Evolutionary conservation across 2,113 vertebrate species (phyloP).

Genomic region (Rhagologus leucostigma): DNA sequence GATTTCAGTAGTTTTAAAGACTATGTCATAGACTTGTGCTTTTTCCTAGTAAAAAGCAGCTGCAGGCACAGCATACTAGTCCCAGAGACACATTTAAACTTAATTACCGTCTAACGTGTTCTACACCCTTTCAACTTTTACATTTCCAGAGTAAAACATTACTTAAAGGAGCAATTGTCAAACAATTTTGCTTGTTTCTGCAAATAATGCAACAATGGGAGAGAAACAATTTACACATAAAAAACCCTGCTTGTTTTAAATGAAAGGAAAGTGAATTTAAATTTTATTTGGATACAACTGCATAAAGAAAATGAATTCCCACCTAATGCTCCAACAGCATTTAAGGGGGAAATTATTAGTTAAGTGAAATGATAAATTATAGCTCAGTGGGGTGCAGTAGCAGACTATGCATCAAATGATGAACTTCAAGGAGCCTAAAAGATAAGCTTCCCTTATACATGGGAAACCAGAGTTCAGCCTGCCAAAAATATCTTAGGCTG

Average conservation of each 20-base stretch:
- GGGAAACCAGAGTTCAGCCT: not conserved
- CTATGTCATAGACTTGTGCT: not conserved
- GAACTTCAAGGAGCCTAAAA: not conserved
- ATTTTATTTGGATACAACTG: not conserved
- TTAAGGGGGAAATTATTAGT: not conserved
- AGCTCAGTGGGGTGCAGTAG: not conserved
- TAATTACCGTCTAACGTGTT: conserved; percentile 51
- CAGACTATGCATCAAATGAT: not conserved
- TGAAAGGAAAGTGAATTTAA: not conserved
- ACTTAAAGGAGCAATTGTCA: conserved; percentile 56
- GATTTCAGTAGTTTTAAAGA: conserved; percentile 37
- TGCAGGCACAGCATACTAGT: conserved; percentile 34
- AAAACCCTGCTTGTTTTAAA: not conserved
- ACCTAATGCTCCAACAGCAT: not conserved
- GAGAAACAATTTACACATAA: conserved; percentile 39
- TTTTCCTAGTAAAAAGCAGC: conserved; percentile 8
- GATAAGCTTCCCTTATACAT: not conserved
- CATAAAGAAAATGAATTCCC: not conserved
- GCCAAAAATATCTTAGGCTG: not conserved
- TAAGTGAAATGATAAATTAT: not conserved
- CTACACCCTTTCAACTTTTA: conserved; percentile 27
- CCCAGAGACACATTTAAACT: conserved; percentile 53
- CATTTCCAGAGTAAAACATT: conserved; percentile 41
- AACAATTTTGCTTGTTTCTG: conserved; percentile 46
- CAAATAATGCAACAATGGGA: not conserved